phyloP scores from a whole-genome alignment of 2,797 vertebrate genomes.

The Tangara arthus region DNA sequence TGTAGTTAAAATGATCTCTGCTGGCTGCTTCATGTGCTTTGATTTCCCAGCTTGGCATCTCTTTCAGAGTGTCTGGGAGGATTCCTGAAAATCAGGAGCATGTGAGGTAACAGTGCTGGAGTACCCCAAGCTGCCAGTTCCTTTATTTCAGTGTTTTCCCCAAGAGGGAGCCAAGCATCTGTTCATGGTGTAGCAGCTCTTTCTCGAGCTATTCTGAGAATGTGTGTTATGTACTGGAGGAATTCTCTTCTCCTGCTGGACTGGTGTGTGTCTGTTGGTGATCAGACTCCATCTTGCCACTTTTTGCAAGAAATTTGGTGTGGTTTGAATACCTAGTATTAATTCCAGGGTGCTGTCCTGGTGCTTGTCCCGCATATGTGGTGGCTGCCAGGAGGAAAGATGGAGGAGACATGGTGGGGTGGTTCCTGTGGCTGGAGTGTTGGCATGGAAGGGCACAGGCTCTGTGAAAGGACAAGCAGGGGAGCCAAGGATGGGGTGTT shows the following conservation, averaged over 20 bases:
- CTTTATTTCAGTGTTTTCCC: conserved; percentile 5
- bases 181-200: not conserved
- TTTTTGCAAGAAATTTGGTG: not conserved
- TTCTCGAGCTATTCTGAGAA: not conserved
- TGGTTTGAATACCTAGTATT: not conserved
- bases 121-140: not conserved
- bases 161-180: conserved; percentile 41
- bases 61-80: not conserved
- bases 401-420: not conserved
- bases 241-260: not conserved
- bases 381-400: not conserved
- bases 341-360: not conserved
- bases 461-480: not conserved
- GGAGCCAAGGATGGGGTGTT: not conserved
- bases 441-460: not conserved
- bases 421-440: not conserved
- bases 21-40: not conserved
- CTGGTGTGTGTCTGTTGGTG: not conserved
- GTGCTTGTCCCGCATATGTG: fast-evolving
- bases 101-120: not conserved
- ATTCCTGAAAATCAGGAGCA: conserved; percentile 7
- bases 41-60: not conserved
- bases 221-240: not conserved
- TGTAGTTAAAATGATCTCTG: not conserved
- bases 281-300: not conserved